phyloP scores from a whole-genome alignment of 64 coral and sea anemone genomes.

The Dendrophyllia cribrosa region DNA sequence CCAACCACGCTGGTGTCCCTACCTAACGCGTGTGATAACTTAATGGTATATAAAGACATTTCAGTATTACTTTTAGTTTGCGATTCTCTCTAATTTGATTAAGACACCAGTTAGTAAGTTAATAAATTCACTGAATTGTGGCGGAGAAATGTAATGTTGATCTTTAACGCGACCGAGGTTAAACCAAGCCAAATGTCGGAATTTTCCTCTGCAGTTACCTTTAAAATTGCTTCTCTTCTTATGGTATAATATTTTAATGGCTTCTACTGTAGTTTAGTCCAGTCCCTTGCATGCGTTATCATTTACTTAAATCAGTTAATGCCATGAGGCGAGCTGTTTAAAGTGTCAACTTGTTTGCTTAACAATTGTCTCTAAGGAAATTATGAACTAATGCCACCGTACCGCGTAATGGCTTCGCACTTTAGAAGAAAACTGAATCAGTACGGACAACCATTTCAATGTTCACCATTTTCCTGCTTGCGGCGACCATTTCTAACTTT shows the following conservation, averaged over 20 bases:
- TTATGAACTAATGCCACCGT: not conserved
- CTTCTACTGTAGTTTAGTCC: not conserved
- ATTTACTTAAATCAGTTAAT: not conserved
- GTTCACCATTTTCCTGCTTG: not conserved
- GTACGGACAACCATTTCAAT: not conserved
- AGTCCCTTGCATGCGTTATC: not conserved
- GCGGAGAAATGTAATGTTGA: not conserved
- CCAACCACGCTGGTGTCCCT: too few relatives aligned
- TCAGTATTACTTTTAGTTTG: too few relatives aligned
- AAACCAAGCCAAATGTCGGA: not conserved
- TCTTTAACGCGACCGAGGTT: not conserved
- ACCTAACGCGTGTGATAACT: too few relatives aligned
- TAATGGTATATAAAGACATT: too few relatives aligned
- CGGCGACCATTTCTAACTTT: not conserved
- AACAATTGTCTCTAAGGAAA: slow-evolving; percentile 19
- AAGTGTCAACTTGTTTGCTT: slow-evolving; percentile 22
- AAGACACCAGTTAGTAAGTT: too few relatives aligned
- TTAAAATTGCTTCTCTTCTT: too few relatives aligned
- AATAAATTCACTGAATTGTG: too few relatives aligned
- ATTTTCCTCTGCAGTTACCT: too few relatives aligned
- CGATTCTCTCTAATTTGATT: too few relatives aligned
- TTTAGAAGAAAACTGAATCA: not conserved
- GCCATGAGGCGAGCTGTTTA: not conserved
- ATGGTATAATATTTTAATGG: not conserved
- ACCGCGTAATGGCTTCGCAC: not conserved